A percentile compares a stretch with the other conserved stretches of the same genome.
phyloP scores from a whole-genome alignment of 2,797 vertebrate species.

The Tamandua tetradactyla region DNA sequence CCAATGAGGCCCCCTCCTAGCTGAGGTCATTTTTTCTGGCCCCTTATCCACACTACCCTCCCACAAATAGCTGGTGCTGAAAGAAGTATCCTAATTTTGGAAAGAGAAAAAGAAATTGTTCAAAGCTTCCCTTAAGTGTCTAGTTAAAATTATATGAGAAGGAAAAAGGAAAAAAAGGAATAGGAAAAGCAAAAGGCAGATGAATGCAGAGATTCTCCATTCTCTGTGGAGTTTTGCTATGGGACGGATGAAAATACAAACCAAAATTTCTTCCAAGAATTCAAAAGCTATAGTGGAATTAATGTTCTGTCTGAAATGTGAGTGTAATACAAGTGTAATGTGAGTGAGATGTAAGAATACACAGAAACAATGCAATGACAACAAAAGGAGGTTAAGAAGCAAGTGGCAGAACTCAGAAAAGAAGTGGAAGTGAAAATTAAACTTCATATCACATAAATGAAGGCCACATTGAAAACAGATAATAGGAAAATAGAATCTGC shows the following conservation, averaged over 20 bases:
- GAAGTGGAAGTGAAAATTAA: slow-evolving; percentile 44
- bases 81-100: neutral
- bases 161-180: neutral
- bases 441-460: neutral
- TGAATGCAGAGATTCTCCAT: neutral
- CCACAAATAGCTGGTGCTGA: neutral
- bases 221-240: neutral
- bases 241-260: neutral
- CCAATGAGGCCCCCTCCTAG: neutral
- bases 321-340: too few species aligned
- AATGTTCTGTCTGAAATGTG: neutral
- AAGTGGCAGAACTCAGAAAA: slow-evolving; percentile 28
- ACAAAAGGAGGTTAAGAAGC: slow-evolving; percentile 34
- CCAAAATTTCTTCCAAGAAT: slow-evolving; percentile 12
- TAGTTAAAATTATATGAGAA: neutral
- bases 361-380: slow-evolving; percentile 39
- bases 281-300: neutral
- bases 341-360: neutral
- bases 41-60: neutral
- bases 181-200: neutral
- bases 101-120: neutral
- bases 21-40: neutral
- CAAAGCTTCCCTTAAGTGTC: neutral
- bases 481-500: neutral
- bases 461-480: neutral